Evolutionary conservation across 2,888 invertebrate species (phyloP), one percentile per base, ranked within the genome.

Genomic region (Globia sparganii): DNA sequence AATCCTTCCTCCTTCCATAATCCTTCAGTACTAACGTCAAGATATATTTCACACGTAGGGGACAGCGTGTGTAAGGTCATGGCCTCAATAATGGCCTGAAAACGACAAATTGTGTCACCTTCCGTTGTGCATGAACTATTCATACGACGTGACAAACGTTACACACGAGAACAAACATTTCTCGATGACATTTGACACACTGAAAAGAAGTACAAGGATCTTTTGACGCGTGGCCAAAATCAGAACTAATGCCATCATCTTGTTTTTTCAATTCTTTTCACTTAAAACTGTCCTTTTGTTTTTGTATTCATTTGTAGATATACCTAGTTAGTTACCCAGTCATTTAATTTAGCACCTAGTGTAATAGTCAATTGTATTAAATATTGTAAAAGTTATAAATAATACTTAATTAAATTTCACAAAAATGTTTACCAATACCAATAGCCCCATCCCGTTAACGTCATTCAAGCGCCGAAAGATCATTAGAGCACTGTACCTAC

Each of bases 41-140:
- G 28, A 61, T 25, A 53, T 25, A 76, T 62, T 62, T 40, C n/a
- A 40, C 78, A 34, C 77, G 46, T 67, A 31, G 40, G 58, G 62
- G 53, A 28, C 78, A 46, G 31, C 43, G 40, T 49, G 37, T 18
- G 31, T 61, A 78, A 80, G 80, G 79, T 84, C 79, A 66, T 2
- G 84, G 64, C 77, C 83, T 67, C 58, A 18, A 58, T 68, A 68
- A 49, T 53, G 40, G 11, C 61, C 53, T 70, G 66, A 61, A 78
- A 66, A 70, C 80, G 84, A 68, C 68, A 68, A 83, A 68, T 59
- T 78, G 37, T 69, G 80, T 66, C 85, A 81, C 85, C 85, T 84
- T 78, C 84, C 70, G 56, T 21, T 15, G 28, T 68, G 46, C 64
- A 72, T 80, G 80, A 61, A 67, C 59, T 80, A 80, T 83, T 83